Conservation (phyloP, 2,888 invertebrate genomes). For the Drosophila pseudotakahashii region DNA sequence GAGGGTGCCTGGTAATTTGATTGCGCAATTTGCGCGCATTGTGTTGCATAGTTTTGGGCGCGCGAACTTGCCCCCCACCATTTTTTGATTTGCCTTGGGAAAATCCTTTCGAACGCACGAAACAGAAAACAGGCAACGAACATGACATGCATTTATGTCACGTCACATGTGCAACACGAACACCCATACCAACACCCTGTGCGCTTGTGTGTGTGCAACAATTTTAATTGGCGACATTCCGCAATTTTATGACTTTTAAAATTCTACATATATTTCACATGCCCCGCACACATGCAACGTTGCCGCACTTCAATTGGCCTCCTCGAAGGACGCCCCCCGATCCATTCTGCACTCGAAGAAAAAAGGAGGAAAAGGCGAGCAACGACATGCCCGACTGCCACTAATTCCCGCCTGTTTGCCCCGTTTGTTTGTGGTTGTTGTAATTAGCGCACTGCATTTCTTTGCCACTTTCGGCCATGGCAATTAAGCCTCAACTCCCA, state of each 20-base stretch:
- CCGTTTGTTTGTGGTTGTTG: conserved; percentile 62
- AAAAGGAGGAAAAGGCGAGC: background rate
- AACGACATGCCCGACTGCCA: conserved; percentile 55
- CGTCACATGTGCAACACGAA: conserved; percentile 79
- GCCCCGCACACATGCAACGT: conserved; percentile 68
- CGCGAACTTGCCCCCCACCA: conserved; percentile 49
- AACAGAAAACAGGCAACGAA: conserved; percentile 69
- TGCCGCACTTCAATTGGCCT: conserved; percentile 77
- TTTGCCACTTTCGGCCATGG: conserved; percentile 77
- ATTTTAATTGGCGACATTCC: conserved; percentile 84
- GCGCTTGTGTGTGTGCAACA: conserved; percentile 59
- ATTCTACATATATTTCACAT: conserved; percentile 76
- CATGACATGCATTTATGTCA: conserved; percentile 83
- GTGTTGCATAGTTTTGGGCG: conserved; percentile 82
- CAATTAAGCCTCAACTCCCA: conserved; percentile 61
- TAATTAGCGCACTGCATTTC: conserved; percentile 76
- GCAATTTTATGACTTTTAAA: conserved; percentile 83
- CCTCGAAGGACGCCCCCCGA: conserved; percentile 61
- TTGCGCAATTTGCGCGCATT: conserved; percentile 82
- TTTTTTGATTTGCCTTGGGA: conserved; percentile 2
- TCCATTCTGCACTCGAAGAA: background rate
- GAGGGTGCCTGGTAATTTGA: conserved; percentile 65
- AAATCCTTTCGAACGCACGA: conserved; percentile 51
- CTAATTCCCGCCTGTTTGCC: conserved; percentile 4
- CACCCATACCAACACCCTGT: conserved; percentile 39